Evolutionary conservation across 2,888 invertebrate species (phyloP).

Genomic region (Scaptomyza reducta): DNA sequence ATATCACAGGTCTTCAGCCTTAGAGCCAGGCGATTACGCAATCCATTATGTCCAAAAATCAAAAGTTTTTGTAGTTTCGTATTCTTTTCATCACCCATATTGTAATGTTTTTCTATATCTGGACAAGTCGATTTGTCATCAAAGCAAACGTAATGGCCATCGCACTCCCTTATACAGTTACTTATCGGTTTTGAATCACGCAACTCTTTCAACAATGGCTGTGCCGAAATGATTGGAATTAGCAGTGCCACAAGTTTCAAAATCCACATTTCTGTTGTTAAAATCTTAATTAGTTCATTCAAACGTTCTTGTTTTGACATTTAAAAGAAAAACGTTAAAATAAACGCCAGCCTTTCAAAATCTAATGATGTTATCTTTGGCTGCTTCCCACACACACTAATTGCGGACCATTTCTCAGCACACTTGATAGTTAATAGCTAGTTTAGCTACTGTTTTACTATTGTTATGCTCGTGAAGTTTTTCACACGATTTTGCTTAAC

Average conservation of each 20-base stretch:
- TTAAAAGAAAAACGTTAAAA: not conserved
- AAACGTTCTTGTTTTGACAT: no score
- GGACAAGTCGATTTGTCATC: no score
- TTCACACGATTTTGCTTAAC: conserved; percentile 37
- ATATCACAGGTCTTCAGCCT: conserved; percentile 32
- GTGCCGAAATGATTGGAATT: not conserved
- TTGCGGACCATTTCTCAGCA: conserved; percentile 25
- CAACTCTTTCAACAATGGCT: no score
- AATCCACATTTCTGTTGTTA: conserved; percentile 3
- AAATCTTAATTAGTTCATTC: not conserved
- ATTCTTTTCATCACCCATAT: conserved; percentile 1
- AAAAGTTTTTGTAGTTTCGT: not conserved
- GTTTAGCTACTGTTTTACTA: conserved; percentile 68
- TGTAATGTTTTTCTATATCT: not conserved
- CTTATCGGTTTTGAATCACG: no score
- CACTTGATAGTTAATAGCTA: conserved; percentile 39
- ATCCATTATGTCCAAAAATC: conserved; percentile 43
- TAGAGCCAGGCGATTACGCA: conserved; percentile 42
- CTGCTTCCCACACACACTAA: conserved; percentile 5
- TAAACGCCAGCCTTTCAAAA: not conserved
- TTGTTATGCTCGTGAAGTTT: conserved; percentile 47
- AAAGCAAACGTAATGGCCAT: not conserved
- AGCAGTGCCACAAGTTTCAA: not conserved
- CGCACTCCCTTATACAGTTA: not conserved
- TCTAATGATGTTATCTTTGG: not conserved